Conservation (phyloP, 2,797 vertebrate species). For the Coregonus ussuriensis region DNA sequence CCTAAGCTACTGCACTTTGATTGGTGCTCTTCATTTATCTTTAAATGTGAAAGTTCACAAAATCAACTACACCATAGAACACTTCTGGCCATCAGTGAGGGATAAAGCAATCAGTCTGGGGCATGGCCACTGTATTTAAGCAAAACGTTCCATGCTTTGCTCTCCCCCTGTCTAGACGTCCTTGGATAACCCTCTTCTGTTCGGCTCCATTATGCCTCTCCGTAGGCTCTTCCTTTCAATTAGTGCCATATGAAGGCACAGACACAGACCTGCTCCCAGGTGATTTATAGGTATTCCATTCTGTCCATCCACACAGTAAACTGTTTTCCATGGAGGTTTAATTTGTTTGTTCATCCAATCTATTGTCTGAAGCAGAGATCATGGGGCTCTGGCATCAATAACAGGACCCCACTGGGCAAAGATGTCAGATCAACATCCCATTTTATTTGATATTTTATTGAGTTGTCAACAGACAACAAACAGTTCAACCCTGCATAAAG, state of each 20-base stretch:
- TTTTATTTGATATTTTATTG: no score
- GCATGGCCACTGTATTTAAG: background rate
- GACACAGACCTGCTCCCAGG: conserved; percentile 4
- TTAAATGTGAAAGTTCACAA: background rate
- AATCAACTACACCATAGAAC: background rate
- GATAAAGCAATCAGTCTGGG: conserved; percentile 2
- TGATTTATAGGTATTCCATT: conserved; percentile 2
- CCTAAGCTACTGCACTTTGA: background rate
- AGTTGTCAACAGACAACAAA: no score
- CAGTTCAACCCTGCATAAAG: no score
- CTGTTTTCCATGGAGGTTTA: background rate
- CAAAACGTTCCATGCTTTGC: background rate
- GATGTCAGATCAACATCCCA: no score
- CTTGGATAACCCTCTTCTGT: background rate
- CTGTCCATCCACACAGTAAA: background rate
- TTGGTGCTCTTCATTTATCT: background rate
- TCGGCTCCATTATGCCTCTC: background rate
- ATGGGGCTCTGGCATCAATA: background rate
- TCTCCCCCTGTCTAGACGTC: background rate
- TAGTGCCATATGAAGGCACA: conserved; percentile 2
- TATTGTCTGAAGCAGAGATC: conserved; percentile 1
- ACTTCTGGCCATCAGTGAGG: background rate
- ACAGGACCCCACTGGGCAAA: background rate
- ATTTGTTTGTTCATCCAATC: background rate
- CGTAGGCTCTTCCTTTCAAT: background rate